Evolutionary conservation across 2,797 vertebrate species (phyloP), one percentile per base, ranked within the genome.

Genomic region (Euthynnus affinis): DNA sequence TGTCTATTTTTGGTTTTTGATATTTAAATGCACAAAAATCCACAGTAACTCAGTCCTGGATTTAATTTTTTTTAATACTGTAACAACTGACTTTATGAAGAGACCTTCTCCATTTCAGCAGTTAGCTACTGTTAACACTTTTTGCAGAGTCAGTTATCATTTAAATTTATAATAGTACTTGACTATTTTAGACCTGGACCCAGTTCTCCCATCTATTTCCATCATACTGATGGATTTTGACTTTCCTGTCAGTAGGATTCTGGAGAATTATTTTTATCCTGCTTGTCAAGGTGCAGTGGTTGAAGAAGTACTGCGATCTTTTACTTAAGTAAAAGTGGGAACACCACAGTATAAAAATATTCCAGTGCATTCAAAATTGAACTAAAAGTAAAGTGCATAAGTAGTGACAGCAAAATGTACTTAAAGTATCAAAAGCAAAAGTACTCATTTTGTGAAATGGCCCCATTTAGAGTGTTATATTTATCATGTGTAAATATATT

Each of bases 111-210:
- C 14, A 10, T 69, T 69, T 23, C 29, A 67, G 18, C 46, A 14
- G 32, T 68, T 20, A 58, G 10, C 14, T 55, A 4, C 53, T 17
- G 60, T 29, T 46, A 27, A 37, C 17, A 44, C 25, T 51, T 67
- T 25, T 0, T 74, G 22, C 14, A 62, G 6, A 61, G 69, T 80
- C 49, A 40, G 6, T 64, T 60, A 23, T 49, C 17, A 32, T 71
- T 67, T 71, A n/a, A 71, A 67, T 58, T 34, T 66, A 40, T 1
- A 67, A 67, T 40, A 27, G 25, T 3, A 60, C 32, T 4, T 56
- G 32, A 59, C 40, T 40, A 17, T 27, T 69, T 52, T 74, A 56
- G 37, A 65, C 48, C 48, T 68, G 37, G 37, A 63, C 32, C 4
- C 9, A n/a, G n/a, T 63, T 76, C 53, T 58, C 20, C 23, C 25